Conservation (phyloP, 2,888 invertebrate genomes). For the Omphaloscelis lunosa region DNA sequence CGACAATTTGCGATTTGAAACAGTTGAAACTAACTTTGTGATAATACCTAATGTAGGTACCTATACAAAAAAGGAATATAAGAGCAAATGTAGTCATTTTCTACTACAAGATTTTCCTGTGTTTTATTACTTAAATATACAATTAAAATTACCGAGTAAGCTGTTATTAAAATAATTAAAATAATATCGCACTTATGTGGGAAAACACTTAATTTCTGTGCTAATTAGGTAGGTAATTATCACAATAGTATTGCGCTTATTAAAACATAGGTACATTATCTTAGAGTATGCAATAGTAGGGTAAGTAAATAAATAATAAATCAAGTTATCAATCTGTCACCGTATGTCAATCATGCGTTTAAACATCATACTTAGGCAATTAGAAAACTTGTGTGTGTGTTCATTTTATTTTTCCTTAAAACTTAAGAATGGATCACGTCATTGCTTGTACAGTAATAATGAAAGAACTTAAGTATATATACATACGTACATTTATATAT, state of each 20-base stretch:
- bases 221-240: constrained; percentile 32
- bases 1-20: constrained; percentile 42
- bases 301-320: constrained; percentile 27
- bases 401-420: constrained; percentile 33
- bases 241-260: constrained; percentile 13
- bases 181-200: constrained; percentile 39
- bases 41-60: too few species aligned
- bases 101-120: constrained; percentile 13
- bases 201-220: constrained; percentile 33
- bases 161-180: constrained; percentile 22
- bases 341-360: constrained; percentile 17
- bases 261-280: neutral
- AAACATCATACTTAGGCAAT: neutral
- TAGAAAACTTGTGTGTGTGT: constrained; percentile 9
- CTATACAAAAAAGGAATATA: neutral
- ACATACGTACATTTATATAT: neutral
- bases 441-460: neutral
- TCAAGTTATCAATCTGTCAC: constrained; percentile 20
- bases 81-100: neutral
- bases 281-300: neutral
- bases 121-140: constrained; percentile 23
- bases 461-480: neutral
- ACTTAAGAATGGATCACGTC: constrained; percentile 37
- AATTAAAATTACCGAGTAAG: constrained; percentile 11
- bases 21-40: constrained; percentile 14